Evolutionary conservation across 2,113 vertebrate species (phyloP).

Genomic region (Leucopternis melanops): DNA sequence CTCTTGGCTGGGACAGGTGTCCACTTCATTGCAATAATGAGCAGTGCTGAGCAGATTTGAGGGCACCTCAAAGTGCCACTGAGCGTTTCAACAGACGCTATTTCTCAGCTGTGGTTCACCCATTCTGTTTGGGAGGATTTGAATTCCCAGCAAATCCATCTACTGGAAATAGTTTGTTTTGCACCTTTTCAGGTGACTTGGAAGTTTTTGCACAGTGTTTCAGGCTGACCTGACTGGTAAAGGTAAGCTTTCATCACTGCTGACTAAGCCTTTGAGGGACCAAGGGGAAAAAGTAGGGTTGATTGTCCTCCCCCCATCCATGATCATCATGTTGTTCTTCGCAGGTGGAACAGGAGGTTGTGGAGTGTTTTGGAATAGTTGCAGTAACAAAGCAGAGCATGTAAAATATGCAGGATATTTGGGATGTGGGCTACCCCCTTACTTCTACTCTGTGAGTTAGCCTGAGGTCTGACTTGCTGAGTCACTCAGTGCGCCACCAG

Average conservation of each 20-base stretch:
- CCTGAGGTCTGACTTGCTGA: background rate
- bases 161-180: background rate
- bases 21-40: background rate
- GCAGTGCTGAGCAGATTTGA: background rate
- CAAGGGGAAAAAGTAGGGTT: background rate
- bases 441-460: background rate
- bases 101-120: background rate
- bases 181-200: background rate
- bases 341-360: background rate
- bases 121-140: background rate
- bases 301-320: fast-evolving
- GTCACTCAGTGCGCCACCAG: background rate
- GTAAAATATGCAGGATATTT: background rate
- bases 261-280: background rate
- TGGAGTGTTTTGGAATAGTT: background rate
- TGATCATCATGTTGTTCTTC: background rate
- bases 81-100: background rate
- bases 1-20: background rate
- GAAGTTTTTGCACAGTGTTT: background rate
- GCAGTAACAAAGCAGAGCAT: background rate
- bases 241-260: background rate
- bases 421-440: background rate
- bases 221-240: background rate
- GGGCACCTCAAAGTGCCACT: background rate
- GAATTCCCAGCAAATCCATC: background rate